Conservation (phyloP, 2,113 vertebrate genomes). For the Cynopterus brachyotis region DNA sequence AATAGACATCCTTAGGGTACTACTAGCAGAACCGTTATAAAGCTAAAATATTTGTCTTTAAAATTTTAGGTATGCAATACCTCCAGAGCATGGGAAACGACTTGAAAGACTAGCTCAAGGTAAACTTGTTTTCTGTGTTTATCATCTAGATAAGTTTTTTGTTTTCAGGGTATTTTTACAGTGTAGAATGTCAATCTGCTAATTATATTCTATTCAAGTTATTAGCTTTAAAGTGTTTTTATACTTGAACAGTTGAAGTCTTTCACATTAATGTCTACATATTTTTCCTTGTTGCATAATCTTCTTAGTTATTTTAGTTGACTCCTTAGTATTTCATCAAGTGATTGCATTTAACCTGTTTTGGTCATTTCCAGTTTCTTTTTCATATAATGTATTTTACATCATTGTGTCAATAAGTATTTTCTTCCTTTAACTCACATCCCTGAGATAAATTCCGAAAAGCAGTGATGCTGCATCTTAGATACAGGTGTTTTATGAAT, state of each 20-base stretch:
- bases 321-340: constrained; percentile 13
- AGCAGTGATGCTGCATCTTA: not conserved
- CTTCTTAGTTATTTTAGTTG: constrained; percentile 19
- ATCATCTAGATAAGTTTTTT: not conserved
- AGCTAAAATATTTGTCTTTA: constrained; percentile 68
- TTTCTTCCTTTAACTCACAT: not conserved
- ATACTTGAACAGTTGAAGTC: not conserved
- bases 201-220: constrained; percentile 39
- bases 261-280: not conserved
- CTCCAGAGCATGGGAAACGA: constrained; percentile 96
- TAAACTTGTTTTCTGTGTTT: constrained; percentile 78
- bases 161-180: constrained; percentile 7
- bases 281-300: not conserved
- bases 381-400: not conserved
- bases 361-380: not conserved
- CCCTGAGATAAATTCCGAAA: not conserved
- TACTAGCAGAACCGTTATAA: constrained; percentile 32
- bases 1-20: constrained; percentile 11
- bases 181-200: not conserved
- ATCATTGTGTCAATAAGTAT: not conserved
- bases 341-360: constrained; percentile 19
- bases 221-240: not conserved
- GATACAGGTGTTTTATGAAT: not conserved
- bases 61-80: constrained; percentile 94
- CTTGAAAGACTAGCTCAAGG: constrained; percentile 97